Percentiles rank a stretch among this genome's conserved stretches.
Evolutionary conservation across 1,140 invertebrate species (phyloP).

Genomic region (Trichonephila clavipes): DNA sequence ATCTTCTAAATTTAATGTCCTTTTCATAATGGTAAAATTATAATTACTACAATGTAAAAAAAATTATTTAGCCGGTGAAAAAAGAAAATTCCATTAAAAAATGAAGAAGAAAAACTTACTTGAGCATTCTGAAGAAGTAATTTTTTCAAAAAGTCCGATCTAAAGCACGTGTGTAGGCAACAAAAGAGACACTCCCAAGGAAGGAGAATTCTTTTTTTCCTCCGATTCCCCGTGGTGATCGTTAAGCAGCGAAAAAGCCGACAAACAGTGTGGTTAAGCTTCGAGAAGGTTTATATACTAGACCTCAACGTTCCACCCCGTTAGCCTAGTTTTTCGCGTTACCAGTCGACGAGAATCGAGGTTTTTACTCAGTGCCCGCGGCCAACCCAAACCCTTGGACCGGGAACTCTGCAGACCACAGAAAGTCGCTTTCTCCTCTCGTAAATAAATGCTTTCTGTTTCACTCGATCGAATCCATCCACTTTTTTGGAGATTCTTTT

Average conservation of each 20-base stretch:
- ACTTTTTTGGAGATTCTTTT: not conserved
- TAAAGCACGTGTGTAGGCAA: slow-evolving; percentile 46
- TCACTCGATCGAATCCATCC: not conserved
- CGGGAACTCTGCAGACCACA: slow-evolving; percentile 6
- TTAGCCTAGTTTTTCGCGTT: slow-evolving; percentile 55
- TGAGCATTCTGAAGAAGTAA: slow-evolving; percentile 2
- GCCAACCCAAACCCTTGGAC: slow-evolving; percentile 45
- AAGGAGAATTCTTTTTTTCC: not conserved
- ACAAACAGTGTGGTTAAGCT: slow-evolving; percentile 57
- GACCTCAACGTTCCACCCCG: slow-evolving; percentile 5
- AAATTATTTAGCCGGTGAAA: no score
- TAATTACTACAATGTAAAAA: no score
- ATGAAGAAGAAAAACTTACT: not conserved
- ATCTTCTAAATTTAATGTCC: no score
- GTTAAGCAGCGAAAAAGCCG: slow-evolving; percentile 36
- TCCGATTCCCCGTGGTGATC: not conserved
- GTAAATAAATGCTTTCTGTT: not conserved
- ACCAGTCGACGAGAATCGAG: slow-evolving; percentile 11
- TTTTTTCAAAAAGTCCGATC: not conserved
- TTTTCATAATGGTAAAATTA: no score
- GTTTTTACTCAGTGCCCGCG: slow-evolving; percentile 50
- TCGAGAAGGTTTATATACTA: slow-evolving; percentile 59
- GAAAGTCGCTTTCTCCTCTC: not conserved
- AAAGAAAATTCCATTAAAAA: not conserved
- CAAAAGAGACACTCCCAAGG: slow-evolving; percentile 11